Conservation (phyloP, 2,888 invertebrate genomes). For the Crioceris asparagi region DNA sequence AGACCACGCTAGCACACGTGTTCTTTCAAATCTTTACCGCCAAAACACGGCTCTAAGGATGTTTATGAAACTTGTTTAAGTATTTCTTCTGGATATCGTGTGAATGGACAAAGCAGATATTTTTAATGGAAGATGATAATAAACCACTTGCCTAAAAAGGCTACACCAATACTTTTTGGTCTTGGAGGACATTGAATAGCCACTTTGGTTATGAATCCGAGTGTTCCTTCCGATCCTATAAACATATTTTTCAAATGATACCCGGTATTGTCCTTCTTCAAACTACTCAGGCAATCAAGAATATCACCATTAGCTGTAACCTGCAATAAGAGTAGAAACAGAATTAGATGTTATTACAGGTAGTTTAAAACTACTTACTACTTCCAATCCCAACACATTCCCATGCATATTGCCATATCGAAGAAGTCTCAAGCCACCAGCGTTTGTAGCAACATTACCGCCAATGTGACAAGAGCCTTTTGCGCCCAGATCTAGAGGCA, state of each 20-base stretch:
- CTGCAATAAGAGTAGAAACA: constrained; percentile 34
- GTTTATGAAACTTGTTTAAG: not conserved
- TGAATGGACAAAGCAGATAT: too few relatives aligned
- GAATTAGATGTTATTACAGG: too few relatives aligned
- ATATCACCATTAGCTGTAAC: constrained; percentile 77
- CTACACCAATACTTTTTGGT: constrained; percentile 43
- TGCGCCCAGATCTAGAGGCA: constrained; percentile 93
- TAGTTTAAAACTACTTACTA: too few relatives aligned
- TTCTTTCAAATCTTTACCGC: too few relatives aligned
- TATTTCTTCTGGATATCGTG: not conserved
- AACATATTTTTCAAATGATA: constrained; percentile 94
- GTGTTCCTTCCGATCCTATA: constrained; percentile 93
- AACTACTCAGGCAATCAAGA: constrained; percentile 68
- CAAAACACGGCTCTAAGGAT: too few relatives aligned
- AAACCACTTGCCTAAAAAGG: constrained; percentile 20
- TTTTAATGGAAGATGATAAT: not conserved
- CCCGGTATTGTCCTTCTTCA: constrained; percentile 96
- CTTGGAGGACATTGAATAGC: constrained; percentile 78
- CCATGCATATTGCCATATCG: constrained; percentile 88
- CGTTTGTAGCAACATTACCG: constrained; percentile 91
- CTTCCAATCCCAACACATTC: constrained; percentile 82
- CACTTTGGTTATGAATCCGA: constrained; percentile 88
- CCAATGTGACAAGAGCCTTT: constrained; percentile 93
- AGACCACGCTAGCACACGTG: too few relatives aligned
- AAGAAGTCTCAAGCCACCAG: constrained; percentile 82